Conservation (phyloP, 2,888 invertebrate genomes). For the Lordiphosa fenestrarum region DNA sequence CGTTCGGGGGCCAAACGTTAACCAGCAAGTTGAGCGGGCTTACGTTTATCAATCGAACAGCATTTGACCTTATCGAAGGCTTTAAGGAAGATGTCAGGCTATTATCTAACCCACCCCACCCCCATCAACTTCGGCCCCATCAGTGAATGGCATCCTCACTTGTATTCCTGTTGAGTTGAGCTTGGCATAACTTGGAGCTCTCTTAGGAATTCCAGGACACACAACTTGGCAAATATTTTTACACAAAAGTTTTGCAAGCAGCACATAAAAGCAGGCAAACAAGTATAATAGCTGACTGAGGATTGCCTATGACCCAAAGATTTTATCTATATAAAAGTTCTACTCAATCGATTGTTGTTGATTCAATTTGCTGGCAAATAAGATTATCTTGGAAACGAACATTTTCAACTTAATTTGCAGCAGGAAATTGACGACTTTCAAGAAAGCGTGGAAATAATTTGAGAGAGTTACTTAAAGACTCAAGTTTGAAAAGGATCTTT, state of each 20-base stretch:
- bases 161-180: constrained; percentile 26
- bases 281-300: too few relatives aligned
- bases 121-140: neutral
- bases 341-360: too few relatives aligned
- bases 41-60: constrained; percentile 44
- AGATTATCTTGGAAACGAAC: too few relatives aligned
- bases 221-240: constrained; percentile 52
- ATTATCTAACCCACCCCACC: neutral
- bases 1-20: constrained; percentile 43
- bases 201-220: constrained; percentile 44
- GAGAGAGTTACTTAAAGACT: too few relatives aligned
- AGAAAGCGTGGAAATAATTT: too few relatives aligned
- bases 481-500: too few relatives aligned
- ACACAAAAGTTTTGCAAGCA: constrained; percentile 23
- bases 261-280: too few relatives aligned
- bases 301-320: too few relatives aligned
- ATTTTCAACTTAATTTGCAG: too few relatives aligned
- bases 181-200: constrained; percentile 47
- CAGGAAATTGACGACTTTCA: too few relatives aligned
- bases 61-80: constrained; percentile 46
- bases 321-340: too few relatives aligned
- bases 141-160: constrained; percentile 11
- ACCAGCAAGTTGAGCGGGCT: constrained; percentile 15
- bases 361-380: too few relatives aligned
- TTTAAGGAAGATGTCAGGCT: constrained; percentile 41